Conservation (phyloP, 2,797 vertebrate species). For the Melanotaenia nigrans region DNA sequence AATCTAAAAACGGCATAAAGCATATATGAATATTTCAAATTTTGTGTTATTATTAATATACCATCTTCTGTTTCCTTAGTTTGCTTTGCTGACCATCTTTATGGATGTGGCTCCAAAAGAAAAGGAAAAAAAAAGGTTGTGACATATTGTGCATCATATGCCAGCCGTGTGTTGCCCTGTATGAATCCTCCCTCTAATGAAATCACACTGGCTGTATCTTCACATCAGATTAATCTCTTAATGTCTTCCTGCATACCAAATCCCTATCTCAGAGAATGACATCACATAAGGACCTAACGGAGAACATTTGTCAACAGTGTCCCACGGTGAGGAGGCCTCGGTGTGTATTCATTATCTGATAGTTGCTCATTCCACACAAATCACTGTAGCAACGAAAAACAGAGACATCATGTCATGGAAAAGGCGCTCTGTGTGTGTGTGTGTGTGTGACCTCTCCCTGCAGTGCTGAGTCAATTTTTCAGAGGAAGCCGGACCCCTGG, state of each 20-base stretch:
- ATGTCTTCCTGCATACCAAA: not conserved
- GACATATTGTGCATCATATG: no score
- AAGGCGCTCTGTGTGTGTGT: constrained; percentile 32
- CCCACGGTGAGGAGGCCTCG: not conserved
- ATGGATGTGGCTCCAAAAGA: no score
- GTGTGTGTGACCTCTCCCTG: constrained; percentile 50
- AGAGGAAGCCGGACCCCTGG: constrained; percentile 68
- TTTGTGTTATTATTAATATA: no score
- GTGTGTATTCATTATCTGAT: constrained; percentile 28
- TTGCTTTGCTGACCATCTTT: no score
- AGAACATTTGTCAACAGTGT: constrained; percentile 27
- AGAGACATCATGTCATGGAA: constrained; percentile 65
- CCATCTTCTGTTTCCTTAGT: no score
- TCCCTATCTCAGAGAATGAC: not conserved
- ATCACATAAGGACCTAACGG: not conserved
- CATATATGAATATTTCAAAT: no score
- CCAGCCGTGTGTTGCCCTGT: no score
- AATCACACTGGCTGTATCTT: not conserved
- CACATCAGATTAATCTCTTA: not conserved
- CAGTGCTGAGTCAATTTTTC: constrained; percentile 74
- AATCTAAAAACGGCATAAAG: no score
- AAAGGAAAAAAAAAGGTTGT: no score
- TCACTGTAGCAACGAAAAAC: constrained; percentile 51
- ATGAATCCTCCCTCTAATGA: no score
- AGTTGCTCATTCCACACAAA: constrained; percentile 43